Conservation (phyloP, 2,113 vertebrate species). For the Microtus pennsylvanicus region DNA sequence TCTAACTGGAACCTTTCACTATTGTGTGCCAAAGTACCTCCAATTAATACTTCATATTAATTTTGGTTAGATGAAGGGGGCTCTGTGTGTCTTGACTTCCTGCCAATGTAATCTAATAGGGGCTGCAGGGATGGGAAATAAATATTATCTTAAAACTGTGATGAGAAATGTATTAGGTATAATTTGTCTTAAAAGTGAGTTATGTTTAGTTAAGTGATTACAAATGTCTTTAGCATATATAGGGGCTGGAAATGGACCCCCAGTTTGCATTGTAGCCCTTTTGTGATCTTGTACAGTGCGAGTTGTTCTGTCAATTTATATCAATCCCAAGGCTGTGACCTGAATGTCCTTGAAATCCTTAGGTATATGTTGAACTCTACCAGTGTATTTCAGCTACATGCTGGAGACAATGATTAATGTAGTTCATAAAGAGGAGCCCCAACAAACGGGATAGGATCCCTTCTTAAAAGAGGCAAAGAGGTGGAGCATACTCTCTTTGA, state of each 20-base stretch:
- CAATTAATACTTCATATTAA: slow-evolving; percentile 87
- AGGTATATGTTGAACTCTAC: neutral
- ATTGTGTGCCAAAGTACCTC: slow-evolving; percentile 80
- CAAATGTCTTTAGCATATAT: slow-evolving; percentile 37
- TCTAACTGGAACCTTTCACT: slow-evolving; percentile 78
- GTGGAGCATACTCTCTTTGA: neutral
- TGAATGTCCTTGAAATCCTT: neutral
- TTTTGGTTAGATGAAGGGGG: slow-evolving; percentile 87
- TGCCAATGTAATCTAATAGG: slow-evolving; percentile 85
- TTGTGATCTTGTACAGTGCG: neutral
- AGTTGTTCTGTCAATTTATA: neutral
- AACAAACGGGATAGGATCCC: neutral
- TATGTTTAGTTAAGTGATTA: slow-evolving; percentile 61
- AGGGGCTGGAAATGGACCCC: neutral
- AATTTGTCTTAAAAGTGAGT: slow-evolving; percentile 72
- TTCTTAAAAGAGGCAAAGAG: neutral
- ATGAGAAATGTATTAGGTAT: slow-evolving; percentile 77
- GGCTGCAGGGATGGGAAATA: slow-evolving; percentile 84
- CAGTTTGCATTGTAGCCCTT: neutral
- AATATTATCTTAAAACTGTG: slow-evolving; percentile 84
- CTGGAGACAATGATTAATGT: neutral
- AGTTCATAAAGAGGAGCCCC: neutral
- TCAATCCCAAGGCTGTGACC: neutral
- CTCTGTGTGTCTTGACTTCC: slow-evolving; percentile 86
- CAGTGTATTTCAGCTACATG: neutral